These are phyloP conservation scores for Albula glossodonta DNA, from an alignment of 2,113 vertebrate genomes.

Conservation along the genomic window DNA sequence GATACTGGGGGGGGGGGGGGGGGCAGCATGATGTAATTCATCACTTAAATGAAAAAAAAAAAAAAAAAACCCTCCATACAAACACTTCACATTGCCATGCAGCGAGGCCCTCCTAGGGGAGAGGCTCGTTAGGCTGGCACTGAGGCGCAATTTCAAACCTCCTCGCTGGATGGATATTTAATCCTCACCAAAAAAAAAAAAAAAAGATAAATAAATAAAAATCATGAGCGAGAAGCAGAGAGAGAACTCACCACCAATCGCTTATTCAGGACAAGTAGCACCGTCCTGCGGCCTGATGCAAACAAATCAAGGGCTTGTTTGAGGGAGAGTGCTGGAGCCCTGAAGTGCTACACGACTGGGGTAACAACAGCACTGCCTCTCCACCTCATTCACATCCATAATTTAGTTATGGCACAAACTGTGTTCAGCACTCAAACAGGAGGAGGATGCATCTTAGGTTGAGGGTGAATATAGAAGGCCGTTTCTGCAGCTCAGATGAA, in stretches of 20 bases:
- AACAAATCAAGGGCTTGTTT: not conserved
- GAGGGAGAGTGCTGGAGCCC: not conserved
- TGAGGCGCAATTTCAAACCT: not conserved
- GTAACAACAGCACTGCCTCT: not conserved
- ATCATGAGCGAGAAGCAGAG: not conserved
- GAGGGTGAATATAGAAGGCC: not conserved
- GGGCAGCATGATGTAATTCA: not conserved
- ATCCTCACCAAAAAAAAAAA: not conserved
- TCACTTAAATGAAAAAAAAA: constrained; percentile 7
- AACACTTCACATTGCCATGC: not conserved
- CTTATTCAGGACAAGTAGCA: not conserved
- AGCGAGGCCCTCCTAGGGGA: not conserved
- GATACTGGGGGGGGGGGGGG: not conserved
- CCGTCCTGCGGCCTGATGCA: not conserved
- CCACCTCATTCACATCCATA: not conserved
- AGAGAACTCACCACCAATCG: not conserved
- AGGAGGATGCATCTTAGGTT: not conserved
- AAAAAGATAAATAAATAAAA: too few relatives aligned
- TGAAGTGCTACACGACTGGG: not conserved
- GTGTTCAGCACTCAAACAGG: not conserved
- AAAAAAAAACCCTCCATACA: not conserved
- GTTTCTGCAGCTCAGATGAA: not conserved
- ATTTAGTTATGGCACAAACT: not conserved
- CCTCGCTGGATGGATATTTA: not conserved
- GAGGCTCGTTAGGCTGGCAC: not conserved